A percentile compares a stretch with the other conserved stretches of the same genome.
Evolutionary conservation across 2,888 invertebrate species (phyloP).

Genomic region (Adineta ricciae): DNA sequence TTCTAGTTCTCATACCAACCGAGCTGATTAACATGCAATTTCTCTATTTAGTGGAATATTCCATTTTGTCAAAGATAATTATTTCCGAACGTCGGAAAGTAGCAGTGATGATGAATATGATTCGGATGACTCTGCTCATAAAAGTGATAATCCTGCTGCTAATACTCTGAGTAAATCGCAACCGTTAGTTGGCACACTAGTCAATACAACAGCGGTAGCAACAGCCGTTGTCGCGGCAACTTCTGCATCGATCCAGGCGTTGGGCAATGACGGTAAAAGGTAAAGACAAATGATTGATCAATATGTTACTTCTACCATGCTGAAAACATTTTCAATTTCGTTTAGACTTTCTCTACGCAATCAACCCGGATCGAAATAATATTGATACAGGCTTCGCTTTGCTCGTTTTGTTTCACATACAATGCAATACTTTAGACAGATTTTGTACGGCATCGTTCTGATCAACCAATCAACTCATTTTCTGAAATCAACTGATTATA

Average conservation of each 20-base stretch:
- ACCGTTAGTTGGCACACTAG: not conserved
- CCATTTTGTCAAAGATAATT: constrained; percentile 33
- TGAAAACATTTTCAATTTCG: too few species aligned
- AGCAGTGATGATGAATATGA: constrained; percentile 29
- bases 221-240: not conserved
- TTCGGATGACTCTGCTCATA: not conserved
- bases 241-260: not conserved
- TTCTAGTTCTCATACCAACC: not conserved
- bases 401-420: too few species aligned
- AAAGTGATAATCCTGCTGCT: not conserved
- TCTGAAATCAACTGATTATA: too few species aligned
- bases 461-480: too few species aligned
- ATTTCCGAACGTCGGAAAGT: constrained; percentile 22
- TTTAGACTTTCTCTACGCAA: not conserved
- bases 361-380: not conserved
- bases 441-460: too few species aligned
- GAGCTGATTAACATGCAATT: not conserved
- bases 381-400: too few species aligned
- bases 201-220: not conserved
- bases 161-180: not conserved
- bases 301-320: too few species aligned
- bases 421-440: too few species aligned
- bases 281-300: not conserved
- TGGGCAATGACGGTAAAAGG: not conserved
- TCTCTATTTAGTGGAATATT: constrained; percentile 30